phyloP scores from a whole-genome alignment of 2,797 vertebrate species.

The Alca torda region DNA sequence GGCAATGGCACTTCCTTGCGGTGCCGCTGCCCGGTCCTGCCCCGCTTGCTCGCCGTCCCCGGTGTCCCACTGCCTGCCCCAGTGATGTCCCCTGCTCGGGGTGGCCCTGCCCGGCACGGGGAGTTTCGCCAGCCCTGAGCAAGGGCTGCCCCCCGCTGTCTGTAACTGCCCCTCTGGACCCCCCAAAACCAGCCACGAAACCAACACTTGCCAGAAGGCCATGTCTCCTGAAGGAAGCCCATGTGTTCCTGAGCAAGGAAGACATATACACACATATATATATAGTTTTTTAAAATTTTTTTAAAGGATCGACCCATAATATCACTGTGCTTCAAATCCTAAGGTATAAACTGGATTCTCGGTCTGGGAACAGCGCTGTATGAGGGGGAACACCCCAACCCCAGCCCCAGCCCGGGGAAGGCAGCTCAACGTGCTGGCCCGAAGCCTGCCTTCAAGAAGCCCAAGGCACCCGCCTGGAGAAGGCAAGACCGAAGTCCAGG shows the following conservation, averaged over 20 bases:
- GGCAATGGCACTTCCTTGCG: constrained; percentile 31
- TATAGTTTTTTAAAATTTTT: neutral
- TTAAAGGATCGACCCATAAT: neutral
- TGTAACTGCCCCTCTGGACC: neutral
- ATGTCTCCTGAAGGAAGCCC: neutral
- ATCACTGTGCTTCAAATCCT: neutral
- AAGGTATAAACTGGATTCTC: neutral
- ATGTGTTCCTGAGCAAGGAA: neutral
- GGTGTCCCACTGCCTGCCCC: neutral
- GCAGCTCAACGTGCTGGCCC: rapidly evolving
- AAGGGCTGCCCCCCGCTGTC: neutral
- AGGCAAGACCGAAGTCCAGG: neutral
- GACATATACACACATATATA: neutral
- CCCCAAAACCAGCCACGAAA: rapidly evolving
- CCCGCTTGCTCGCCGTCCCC: constrained; percentile 21
- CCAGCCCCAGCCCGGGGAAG: rapidly evolving
- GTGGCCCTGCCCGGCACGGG: neutral
- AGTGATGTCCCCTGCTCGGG: neutral
- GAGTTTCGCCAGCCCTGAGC: neutral
- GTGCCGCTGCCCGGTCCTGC: constrained; percentile 47
- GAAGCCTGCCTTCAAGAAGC: neutral
- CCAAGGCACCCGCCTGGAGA: neutral
- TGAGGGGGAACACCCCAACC: neutral
- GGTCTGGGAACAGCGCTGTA: rapidly evolving
- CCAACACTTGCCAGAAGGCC: neutral